Base-by-base conservation (phyloP, 2,797 vertebrate genomes). In the Chrysolophus pictus region DNA sequence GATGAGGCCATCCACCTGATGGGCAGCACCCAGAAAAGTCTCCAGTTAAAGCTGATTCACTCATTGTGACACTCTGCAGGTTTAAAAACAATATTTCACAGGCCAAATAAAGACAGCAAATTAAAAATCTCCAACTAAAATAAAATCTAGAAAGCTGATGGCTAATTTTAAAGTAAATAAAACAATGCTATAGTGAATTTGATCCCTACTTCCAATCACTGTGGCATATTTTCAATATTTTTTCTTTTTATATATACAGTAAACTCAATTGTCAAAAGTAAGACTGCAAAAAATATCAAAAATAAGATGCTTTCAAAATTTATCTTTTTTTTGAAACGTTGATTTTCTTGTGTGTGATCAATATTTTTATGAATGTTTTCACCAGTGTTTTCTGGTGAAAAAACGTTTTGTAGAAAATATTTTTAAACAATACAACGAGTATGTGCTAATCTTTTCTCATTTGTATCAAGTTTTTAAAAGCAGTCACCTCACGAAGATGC, bases 1-100 rank as follows among this genome's bases (percentile, higher is more conserved):
- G 65, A 12, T 1, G 1, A 12, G 1, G 55, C 29, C 62, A 64
- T 18, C 9, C 14, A 5, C 0, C 1, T 3, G 4, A 44, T 6
- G 47, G 71, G 24, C 42, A 62, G 35, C 37, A 35, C 2, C 24
- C n/a, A 41, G 9, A 41, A 10, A 47, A 10, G 23, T 3, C 49
- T 42, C 8, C n/a, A 73, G 12, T 16, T 39, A 62, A 35, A 80
- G 33, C 16, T 42, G 56, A 17, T 28, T 33, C 10, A 21, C 44
- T 22, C 80, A 11, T 19, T 53, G 3, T 8, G 9, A 39, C 5
- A 23, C 1, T 4, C 0, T 31, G 29, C 2, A 5, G 9, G 22
- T 42, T 67, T 58, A 7, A 58, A 78, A 87, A 47, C 10, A 33
- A 3, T 3, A 47, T 85, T 53, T 87, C 24, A 8, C 14, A n/a